Conservation (phyloP, 2,888 invertebrate genomes). For the Colostygia pectinataria region DNA sequence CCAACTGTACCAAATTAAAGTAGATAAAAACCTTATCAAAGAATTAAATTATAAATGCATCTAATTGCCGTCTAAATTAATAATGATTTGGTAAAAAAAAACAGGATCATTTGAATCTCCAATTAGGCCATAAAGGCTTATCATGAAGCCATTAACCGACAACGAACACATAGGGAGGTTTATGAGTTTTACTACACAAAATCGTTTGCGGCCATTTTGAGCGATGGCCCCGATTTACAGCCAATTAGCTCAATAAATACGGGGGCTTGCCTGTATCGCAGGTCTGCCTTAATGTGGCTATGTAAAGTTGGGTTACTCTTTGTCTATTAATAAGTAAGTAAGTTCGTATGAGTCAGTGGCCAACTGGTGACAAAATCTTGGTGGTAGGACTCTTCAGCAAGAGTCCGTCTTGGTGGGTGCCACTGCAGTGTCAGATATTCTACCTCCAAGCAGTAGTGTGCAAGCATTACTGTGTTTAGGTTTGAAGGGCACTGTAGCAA, state of each 20-base stretch:
- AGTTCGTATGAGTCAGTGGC: no score
- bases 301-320: conserved; percentile 20
- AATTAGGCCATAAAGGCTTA: conserved; percentile 78
- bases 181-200: conserved; percentile 79
- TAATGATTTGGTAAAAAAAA: conserved; percentile 67
- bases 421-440: no score
- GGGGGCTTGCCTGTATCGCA: conserved; percentile 56
- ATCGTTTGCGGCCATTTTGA: conserved; percentile 73
- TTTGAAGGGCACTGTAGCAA: no score
- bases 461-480: no score
- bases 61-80: conserved; percentile 76
- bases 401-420: no score
- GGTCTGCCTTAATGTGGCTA: conserved; percentile 47
- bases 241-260: conserved; percentile 79
- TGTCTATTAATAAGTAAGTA: no score
- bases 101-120: conserved; percentile 51
- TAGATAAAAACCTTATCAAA: conserved; percentile 19
- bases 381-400: no score
- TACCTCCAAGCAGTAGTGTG: no score
- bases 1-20: conserved; percentile 15
- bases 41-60: conserved; percentile 26
- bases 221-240: conserved; percentile 75
- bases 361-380: no score
- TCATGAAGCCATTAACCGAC: conserved; percentile 75
- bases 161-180: conserved; percentile 74